These are phyloP conservation scores for Ceratoteleas bidentatus DNA, from an alignment of 1,140 invertebrate genomes.

Conservation along the genomic window DNA sequence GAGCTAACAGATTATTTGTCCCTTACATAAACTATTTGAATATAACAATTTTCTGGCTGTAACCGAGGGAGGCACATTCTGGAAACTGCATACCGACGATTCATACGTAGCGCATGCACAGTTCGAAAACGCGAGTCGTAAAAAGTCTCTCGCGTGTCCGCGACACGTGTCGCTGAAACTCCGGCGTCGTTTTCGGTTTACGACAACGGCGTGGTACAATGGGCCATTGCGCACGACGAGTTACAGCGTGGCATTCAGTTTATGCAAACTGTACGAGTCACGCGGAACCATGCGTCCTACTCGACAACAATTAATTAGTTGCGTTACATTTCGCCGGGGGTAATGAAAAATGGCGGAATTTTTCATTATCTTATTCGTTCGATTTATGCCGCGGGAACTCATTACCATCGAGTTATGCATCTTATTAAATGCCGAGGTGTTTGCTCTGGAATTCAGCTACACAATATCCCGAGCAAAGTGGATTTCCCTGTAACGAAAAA, in stretches of 20 bases:
- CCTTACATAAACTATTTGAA: too few species aligned
- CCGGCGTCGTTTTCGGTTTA: constrained; percentile 32
- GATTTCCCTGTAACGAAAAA: constrained; percentile 61
- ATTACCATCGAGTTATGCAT: constrained; percentile 68
- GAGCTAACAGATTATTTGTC: too few species aligned
- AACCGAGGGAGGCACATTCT: too few species aligned
- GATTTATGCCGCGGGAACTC: constrained; percentile 63
- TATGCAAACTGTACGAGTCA: constrained; percentile 3
- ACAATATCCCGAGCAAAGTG: constrained; percentile 55
- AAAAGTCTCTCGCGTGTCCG: constrained; percentile 6
- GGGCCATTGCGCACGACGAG: constrained; percentile 15
- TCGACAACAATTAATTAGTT: constrained; percentile 47
- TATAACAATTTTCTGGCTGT: too few species aligned
- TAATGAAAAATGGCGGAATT: constrained; percentile 57
- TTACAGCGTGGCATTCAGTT: constrained; percentile 33
- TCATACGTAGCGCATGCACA: too few species aligned
- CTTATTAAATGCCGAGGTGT: constrained; percentile 68
- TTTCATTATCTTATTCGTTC: constrained; percentile 61
- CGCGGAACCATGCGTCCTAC: not conserved
- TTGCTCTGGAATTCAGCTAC: constrained; percentile 60
- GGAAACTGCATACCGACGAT: too few species aligned
- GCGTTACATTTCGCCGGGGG: constrained; percentile 41
- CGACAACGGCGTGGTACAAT: constrained; percentile 23
- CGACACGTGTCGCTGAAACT: constrained; percentile 11
- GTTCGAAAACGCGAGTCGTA: not conserved